These are phyloP conservation scores for Nomada goodeniana DNA, from an alignment of 2,888 invertebrate genomes.

Conservation along the genomic window DNA sequence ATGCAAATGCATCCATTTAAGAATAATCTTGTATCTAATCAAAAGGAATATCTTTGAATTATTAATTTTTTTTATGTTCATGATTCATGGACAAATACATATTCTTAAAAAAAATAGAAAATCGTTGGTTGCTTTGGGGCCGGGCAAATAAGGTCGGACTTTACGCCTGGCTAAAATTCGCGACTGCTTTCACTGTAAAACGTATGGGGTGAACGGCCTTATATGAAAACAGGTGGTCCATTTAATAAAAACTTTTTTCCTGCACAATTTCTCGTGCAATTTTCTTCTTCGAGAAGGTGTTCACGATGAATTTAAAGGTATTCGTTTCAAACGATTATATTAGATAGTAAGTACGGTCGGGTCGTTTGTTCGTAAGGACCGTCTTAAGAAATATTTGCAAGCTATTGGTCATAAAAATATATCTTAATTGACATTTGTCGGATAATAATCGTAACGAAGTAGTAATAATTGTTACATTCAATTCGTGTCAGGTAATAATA, in stretches of 20 bases:
- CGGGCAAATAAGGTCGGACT: neutral
- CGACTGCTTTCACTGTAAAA: constrained; percentile 27
- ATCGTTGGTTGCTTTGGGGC: neutral
- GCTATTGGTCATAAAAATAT: neutral
- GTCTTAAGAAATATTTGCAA: too few species aligned
- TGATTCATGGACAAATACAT: too few species aligned
- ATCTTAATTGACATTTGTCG: neutral
- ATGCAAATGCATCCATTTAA: too few species aligned
- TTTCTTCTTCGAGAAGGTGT: too few species aligned
- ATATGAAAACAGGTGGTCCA: neutral
- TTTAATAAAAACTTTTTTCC: neutral
- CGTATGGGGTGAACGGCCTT: neutral
- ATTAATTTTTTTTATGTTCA: neutral
- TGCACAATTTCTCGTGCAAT: too few species aligned
- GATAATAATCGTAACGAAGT: neutral
- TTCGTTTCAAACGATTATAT: neutral
- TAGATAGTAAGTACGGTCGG: neutral
- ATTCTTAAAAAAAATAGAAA: too few species aligned
- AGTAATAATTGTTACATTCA: neutral
- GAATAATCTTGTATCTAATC: too few species aligned
- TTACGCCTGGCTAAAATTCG: neutral
- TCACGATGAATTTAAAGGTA: neutral
- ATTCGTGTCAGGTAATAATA: neutral
- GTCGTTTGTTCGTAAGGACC: too few species aligned
- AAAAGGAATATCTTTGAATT: too few species aligned